Base-by-base conservation (phyloP, 1,140 invertebrate species). In the Drosophila repletoides region DNA sequence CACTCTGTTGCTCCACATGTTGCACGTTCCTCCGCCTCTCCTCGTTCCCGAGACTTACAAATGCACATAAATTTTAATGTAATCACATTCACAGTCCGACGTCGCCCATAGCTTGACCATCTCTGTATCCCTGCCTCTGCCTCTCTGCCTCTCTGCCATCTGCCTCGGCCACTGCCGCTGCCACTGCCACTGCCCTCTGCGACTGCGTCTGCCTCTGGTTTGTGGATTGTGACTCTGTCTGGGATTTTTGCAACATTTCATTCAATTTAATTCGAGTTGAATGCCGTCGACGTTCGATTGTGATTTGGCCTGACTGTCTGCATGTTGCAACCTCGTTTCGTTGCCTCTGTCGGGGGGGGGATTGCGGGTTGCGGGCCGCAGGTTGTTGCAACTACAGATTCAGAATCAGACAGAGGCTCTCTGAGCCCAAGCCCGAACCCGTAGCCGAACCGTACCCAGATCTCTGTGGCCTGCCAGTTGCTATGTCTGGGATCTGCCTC, bases 31-130 rank as follows among this genome's bases (percentile, higher is more conserved):
- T 19, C 19, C 24, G 12, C 3, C 5, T 21, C 10, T n/a, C 14
- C n/a, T n/a, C 5, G 1, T 10, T 6, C 19, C 6, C 48, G 10
- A 38, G 28, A 56, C 56, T 83, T 83, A 86, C 81, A 84, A 86
- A 84, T 84, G 80, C 79, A 84, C 79, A 84, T 84, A 84, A 84
- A 84, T 84, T 84, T 84, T 83, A 79, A 86, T 84, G 79, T 75
- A 86, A 86, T 75, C 75, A 80, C 79, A 84, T 86, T 72, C 79
- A 34, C 74, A 84, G 67, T 52, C 61, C 28, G 31, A 65, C 38
- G 40, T 56, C 28, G 28, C 34, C 59, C 59, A 43, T 31, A 34
- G 51, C 65, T 63, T 71, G 75, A 65, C 75, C 71, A 49, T 33
- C 34, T 55, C 36, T 14, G 41, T 40, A 15, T 12, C 38, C 24